A percentile compares a stretch with the other conserved stretches of the same genome.
Conservation (phyloP, 2,797 vertebrate species). For the Heteromormyrus szaboi region DNA sequence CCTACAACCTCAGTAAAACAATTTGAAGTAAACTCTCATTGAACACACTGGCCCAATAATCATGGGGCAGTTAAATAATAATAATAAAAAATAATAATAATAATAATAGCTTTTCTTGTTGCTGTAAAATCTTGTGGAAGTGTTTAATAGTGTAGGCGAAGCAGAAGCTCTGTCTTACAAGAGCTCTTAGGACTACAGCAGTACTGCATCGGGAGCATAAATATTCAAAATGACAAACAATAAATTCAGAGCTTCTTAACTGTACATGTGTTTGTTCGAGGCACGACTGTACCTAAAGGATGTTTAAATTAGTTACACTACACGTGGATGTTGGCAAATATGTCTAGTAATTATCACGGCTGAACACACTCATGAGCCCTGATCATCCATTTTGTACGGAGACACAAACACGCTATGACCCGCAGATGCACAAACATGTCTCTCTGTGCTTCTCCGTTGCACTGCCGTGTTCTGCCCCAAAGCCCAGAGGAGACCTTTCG, state of each 20-base stretch:
- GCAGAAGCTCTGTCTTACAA: neutral
- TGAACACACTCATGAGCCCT: neutral
- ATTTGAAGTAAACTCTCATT: neutral
- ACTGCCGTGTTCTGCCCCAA: neutral
- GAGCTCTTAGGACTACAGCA: neutral
- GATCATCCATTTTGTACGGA: neutral
- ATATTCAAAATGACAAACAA: neutral
- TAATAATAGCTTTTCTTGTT: neutral
- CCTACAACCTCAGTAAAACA: neutral
- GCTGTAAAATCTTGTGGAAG: neutral
- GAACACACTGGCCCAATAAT: neutral
- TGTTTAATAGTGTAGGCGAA: neutral
- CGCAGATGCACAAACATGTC: neutral
- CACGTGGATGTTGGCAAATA: constrained; percentile 9
- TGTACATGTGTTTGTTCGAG: neutral
- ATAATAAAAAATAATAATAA: neutral
- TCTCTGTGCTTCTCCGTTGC: neutral
- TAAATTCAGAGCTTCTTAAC: neutral
- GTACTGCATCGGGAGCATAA: neutral
- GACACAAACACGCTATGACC: neutral
- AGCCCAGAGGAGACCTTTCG: constrained; percentile 6
- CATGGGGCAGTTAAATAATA: neutral
- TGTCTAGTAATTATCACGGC: constrained; percentile 16
- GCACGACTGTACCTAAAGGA: neutral
- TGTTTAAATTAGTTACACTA: constrained; percentile 14